Evolutionary conservation across 2,888 invertebrate genomes (phyloP).

Genomic region (Pandemis cinnamomeana): DNA sequence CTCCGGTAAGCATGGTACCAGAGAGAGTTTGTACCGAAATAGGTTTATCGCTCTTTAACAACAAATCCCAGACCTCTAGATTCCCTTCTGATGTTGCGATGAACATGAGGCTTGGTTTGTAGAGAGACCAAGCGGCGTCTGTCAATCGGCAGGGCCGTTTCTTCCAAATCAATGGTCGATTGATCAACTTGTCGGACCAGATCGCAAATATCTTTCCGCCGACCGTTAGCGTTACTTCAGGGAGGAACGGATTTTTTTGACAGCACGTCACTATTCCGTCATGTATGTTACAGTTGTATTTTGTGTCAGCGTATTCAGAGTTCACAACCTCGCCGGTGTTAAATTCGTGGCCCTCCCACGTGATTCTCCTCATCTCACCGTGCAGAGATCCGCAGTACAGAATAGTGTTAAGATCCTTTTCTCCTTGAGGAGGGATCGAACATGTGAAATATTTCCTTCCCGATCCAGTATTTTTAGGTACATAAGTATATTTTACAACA

Average conservation of each 20-base stretch:
- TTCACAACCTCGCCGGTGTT: conserved; percentile 86
- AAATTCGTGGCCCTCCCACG: conserved; percentile 89
- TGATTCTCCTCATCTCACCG: conserved; percentile 73
- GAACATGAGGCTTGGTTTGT: conserved; percentile 88
- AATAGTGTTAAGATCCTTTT: conserved; percentile 61
- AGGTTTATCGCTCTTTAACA: conserved; percentile 88
- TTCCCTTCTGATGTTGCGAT: conserved; percentile 89
- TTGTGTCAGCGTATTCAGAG: conserved; percentile 81
- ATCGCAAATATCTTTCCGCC: conserved; percentile 90
- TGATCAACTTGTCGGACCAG: conserved; percentile 88
- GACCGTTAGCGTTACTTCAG: conserved; percentile 87
- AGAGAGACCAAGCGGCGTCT: conserved; percentile 90
- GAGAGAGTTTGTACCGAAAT: conserved; percentile 87
- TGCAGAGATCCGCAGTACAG: conserved; percentile 74
- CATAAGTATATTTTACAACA: conserved; percentile 63
- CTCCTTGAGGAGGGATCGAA: conserved; percentile 62
- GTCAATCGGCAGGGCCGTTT: conserved; percentile 85
- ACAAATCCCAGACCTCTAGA: conserved; percentile 92
- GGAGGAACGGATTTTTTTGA: conserved; percentile 86
- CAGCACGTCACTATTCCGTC: conserved; percentile 88
- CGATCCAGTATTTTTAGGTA: conserved; percentile 59
- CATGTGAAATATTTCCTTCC: conserved; percentile 75
- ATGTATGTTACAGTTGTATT: conserved; percentile 84
- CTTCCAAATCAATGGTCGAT: conserved; percentile 88
- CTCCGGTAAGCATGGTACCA: conserved; percentile 86